Percentiles rank a stretch among this genome's conserved stretches.
Evolutionary conservation across 2,797 vertebrate species (phyloP).

Genomic region (Sandelia bainsii): DNA sequence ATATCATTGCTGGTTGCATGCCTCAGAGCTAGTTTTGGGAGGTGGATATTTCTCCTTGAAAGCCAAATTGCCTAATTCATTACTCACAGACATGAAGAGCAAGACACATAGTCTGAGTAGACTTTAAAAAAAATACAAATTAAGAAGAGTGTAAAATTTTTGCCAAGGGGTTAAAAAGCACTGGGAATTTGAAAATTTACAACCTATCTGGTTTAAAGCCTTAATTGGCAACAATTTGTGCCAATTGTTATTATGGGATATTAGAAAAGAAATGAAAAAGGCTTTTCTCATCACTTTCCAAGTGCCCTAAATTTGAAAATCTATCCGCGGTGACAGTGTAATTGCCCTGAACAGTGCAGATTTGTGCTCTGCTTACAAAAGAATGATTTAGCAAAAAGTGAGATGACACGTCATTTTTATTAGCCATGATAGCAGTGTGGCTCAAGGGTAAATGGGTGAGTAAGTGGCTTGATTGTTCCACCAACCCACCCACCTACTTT

Average conservation of each 20-base stretch:
- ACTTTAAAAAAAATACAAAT: conserved; percentile 23
- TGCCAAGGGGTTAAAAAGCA: background rate
- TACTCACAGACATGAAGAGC: conserved; percentile 13
- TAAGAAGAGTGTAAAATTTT: background rate
- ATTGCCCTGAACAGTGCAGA: conserved; percentile 14
- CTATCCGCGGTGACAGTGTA: background rate
- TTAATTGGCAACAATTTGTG: conserved; percentile 1
- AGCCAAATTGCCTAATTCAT: background rate
- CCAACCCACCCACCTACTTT: no score
- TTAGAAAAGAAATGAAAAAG: conserved; percentile 7
- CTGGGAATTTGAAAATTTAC: background rate
- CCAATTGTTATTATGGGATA: conserved; percentile 3
- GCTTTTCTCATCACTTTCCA: background rate
- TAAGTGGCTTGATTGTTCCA: no score
- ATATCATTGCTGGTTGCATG: background rate
- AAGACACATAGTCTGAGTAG: background rate
- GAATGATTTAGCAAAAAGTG: background rate
- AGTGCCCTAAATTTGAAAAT: conserved; percentile 1
- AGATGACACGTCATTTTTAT: background rate
- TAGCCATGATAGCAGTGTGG: background rate
- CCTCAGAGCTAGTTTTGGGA: background rate
- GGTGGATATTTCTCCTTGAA: background rate
- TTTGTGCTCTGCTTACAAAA: background rate
- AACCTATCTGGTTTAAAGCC: background rate
- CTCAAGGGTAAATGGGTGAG: background rate